Percentiles rank a stretch among this genome's conserved stretches.
phyloP scores from a whole-genome alignment of 2,113 vertebrate species.

The Acanthisitta chloris region DNA sequence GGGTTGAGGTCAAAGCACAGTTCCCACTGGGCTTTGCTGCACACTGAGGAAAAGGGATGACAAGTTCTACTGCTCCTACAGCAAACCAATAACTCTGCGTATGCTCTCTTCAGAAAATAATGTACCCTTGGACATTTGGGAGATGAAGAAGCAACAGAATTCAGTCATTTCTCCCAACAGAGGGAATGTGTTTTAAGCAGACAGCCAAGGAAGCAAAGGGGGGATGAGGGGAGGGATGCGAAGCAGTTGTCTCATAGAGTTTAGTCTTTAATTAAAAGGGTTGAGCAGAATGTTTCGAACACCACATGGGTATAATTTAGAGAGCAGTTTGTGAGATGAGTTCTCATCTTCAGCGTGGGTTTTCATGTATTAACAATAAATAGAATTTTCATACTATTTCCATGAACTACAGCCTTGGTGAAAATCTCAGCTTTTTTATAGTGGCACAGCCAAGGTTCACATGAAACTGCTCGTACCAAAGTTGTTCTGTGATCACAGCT shows the following conservation, averaged over 20 bases:
- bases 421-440: neutral
- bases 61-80: neutral
- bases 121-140: neutral
- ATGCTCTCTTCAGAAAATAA: neutral
- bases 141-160: neutral
- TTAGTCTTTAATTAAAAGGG: constrained; percentile 17
- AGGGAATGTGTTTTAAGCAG: neutral
- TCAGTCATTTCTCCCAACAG: neutral
- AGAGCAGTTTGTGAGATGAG: neutral
- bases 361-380: constrained; percentile 18
- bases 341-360: neutral
- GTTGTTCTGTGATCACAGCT: neutral
- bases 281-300: neutral
- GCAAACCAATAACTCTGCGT: neutral
- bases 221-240: neutral
- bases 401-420: neutral
- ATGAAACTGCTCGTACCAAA: neutral
- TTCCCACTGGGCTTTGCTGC: neutral
- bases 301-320: constrained; percentile 1
- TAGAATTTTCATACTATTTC: neutral
- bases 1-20: too few species aligned
- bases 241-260: neutral
- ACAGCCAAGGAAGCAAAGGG: neutral
- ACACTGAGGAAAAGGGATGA: neutral
- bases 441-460: neutral